Evolutionary conservation across 2,797 vertebrate species (phyloP).

Genomic region (Peromyscus melanophrys): DNA sequence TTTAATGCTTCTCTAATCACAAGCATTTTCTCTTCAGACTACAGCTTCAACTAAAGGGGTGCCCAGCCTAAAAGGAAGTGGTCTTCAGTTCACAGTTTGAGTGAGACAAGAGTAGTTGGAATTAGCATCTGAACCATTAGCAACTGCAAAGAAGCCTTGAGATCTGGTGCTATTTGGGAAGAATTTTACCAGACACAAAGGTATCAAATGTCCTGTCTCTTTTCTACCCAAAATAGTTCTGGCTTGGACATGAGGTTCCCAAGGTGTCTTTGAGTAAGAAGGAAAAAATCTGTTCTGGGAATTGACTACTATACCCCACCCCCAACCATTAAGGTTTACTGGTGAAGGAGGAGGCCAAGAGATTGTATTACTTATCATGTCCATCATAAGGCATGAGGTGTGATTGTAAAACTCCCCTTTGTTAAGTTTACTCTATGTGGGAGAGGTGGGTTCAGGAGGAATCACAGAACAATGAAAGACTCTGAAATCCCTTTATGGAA

Average conservation of each 20-base stretch:
- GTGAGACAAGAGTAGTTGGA: not conserved
- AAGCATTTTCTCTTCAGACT: conserved; percentile 69
- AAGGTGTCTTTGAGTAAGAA: conserved; percentile 75
- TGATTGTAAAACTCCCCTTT: conserved; percentile 70
- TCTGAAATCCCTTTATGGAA: conserved; percentile 76
- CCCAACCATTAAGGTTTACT: conserved; percentile 47
- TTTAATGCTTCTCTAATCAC: conserved; percentile 55
- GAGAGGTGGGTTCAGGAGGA: conserved; percentile 62
- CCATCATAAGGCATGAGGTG: conserved; percentile 42
- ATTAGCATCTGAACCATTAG: conserved; percentile 50
- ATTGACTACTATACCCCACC: conserved; percentile 41
- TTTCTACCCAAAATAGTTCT: conserved; percentile 69
- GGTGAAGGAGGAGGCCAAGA: conserved; percentile 58
- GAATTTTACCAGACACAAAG: conserved; percentile 74
- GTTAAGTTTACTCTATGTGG: conserved; percentile 65
- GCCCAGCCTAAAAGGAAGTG: conserved; percentile 33
- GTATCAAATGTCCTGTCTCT: conserved; percentile 57
- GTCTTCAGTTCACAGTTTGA: conserved; percentile 40
- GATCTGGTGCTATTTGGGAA: conserved; percentile 46
- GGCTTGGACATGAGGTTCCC: conserved; percentile 66
- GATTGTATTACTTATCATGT: conserved; percentile 56
- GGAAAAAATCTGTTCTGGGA: conserved; percentile 75
- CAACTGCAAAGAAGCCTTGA: conserved; percentile 40
- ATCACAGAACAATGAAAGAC: conserved; percentile 56
- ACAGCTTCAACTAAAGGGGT: conserved; percentile 44